phyloP scores from a whole-genome alignment of 2,888 invertebrate species.

The Xylophagus ater region DNA sequence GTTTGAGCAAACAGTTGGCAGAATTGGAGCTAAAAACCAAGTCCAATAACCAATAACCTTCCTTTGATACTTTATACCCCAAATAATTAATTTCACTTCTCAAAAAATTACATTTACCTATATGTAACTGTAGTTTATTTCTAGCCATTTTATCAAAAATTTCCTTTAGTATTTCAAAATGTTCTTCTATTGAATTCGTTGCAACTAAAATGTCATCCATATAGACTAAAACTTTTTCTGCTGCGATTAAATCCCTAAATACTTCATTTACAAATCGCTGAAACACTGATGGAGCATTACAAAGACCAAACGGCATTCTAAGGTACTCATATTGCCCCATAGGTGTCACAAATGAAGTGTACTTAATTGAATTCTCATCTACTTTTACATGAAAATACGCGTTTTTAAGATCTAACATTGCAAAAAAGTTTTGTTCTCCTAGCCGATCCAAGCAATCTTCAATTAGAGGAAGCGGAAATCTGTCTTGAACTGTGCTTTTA shows the following conservation, averaged over 20 bases:
- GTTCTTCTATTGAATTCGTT: conserved; percentile 12
- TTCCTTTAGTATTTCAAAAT: conserved; percentile 8
- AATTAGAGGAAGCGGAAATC: not conserved
- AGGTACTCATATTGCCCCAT: too few relatives aligned
- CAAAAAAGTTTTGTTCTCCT: not conserved
- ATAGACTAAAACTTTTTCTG: conserved; percentile 15
- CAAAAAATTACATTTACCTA: too few relatives aligned
- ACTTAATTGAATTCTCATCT: not conserved
- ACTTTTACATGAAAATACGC: not conserved
- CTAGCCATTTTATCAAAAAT: too few relatives aligned
- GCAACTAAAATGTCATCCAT: conserved; percentile 20
- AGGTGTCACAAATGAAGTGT: too few relatives aligned
- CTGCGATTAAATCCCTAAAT: conserved; percentile 11
- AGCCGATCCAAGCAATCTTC: not conserved
- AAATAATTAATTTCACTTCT: too few relatives aligned
- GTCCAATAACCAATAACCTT: too few relatives aligned
- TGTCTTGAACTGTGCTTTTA: not conserved
- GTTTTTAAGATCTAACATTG: not conserved
- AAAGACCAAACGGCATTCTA: not conserved
- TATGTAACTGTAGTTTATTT: too few relatives aligned
- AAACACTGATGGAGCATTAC: conserved; percentile 15
- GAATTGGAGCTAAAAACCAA: too few relatives aligned
- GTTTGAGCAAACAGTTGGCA: too few relatives aligned
- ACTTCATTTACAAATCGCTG: conserved; percentile 15
- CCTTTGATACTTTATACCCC: too few relatives aligned